phyloP scores from a whole-genome alignment of 2,797 vertebrate species.

The Urophycis tenuis region DNA sequence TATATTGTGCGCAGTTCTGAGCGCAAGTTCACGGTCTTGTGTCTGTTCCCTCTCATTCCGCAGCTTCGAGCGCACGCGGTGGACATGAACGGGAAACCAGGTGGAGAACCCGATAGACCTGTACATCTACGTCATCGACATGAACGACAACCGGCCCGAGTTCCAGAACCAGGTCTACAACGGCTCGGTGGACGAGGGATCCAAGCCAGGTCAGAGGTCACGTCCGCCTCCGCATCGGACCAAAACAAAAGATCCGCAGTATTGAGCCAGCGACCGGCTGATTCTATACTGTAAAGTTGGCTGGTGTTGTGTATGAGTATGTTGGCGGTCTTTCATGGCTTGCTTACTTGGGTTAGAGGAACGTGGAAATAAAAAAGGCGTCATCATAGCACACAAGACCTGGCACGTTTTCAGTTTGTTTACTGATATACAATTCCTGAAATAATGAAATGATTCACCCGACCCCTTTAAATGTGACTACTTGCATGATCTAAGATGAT shows the following conservation, averaged over 20 bases:
- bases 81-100: constrained; percentile 98
- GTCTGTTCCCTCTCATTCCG: neutral
- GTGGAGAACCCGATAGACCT: constrained; percentile 98
- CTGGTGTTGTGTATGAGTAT: neutral
- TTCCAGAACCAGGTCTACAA: constrained; percentile 95
- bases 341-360: neutral
- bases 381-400: neutral
- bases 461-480: neutral
- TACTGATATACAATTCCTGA: neutral
- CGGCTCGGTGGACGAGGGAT: constrained; percentile 92
- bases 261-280: neutral
- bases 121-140: constrained; percentile 98
- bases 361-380: neutral
- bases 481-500: neutral
- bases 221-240: neutral
- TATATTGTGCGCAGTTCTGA: neutral
- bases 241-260: neutral
- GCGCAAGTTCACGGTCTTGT: neutral
- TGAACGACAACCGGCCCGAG: constrained; percentile 98
- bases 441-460: neutral
- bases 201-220: constrained; percentile 84
- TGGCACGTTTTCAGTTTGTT: neutral
- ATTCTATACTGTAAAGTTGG: neutral
- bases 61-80: constrained; percentile 95
- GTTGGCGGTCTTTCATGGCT: constrained; percentile 2